These are phyloP conservation scores for Teleogryllus occipitalis DNA, from an alignment of 1,140 invertebrate genomes.

Conservation along the genomic window DNA sequence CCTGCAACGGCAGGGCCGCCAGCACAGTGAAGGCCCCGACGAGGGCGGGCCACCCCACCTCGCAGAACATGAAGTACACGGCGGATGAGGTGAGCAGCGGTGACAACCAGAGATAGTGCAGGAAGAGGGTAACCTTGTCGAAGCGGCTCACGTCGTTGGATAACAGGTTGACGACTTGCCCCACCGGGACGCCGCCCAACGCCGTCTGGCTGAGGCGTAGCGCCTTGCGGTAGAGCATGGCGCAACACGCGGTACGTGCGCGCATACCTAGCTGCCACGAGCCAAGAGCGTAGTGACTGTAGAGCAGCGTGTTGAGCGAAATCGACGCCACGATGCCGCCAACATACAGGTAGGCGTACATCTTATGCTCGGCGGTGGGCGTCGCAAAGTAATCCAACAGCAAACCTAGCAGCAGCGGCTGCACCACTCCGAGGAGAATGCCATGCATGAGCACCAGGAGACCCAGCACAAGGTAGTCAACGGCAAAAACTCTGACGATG, in stretches of 20 bases:
- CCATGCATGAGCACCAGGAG: not conserved
- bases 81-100: not conserved
- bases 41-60: not conserved
- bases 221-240: conserved; percentile 31
- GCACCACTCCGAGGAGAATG: not conserved
- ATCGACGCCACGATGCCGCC: not conserved
- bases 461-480: not conserved
- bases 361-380: not conserved
- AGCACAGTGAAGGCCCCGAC: not conserved
- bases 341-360: not conserved
- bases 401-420: not conserved
- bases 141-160: conserved; percentile 68
- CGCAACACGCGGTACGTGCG: not conserved
- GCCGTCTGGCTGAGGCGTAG: conserved; percentile 53
- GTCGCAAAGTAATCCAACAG: not conserved
- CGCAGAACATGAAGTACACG: not conserved
- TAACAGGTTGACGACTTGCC: conserved; percentile 76
- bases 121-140: conserved; percentile 39
- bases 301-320: not conserved
- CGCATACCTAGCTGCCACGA: not conserved
- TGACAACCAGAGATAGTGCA: not conserved
- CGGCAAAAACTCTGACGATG: not conserved
- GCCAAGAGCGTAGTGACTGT: not conserved
- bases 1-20: not conserved
- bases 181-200: conserved; percentile 64